These are phyloP conservation scores for Bovichtus variegatus DNA, from an alignment of 2,797 vertebrate species.

Conservation along the genomic window DNA sequence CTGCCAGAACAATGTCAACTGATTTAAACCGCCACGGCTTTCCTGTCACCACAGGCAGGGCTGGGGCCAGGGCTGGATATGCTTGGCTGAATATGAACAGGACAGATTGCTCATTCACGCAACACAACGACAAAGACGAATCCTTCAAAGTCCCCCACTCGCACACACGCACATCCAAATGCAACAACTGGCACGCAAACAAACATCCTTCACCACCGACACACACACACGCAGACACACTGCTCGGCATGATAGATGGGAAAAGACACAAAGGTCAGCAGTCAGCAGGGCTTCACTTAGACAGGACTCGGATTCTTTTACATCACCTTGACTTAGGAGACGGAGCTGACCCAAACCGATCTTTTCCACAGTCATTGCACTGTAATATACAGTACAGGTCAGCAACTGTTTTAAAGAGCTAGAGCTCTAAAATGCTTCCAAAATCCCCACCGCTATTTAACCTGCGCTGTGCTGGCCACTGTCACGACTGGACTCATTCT, in stretches of 20 bases:
- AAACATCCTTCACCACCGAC: conserved; percentile 43
- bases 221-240: conserved; percentile 23
- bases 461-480: conserved; percentile 11
- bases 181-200: conserved; percentile 58
- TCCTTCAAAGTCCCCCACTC: conserved; percentile 70
- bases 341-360: conserved; percentile 72
- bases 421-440: conserved; percentile 32
- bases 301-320: conserved; percentile 79
- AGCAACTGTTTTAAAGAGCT: conserved; percentile 69
- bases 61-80: conserved; percentile 61
- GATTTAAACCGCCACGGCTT: conserved; percentile 78
- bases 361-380: conserved; percentile 60
- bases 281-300: conserved; percentile 80
- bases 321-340: conserved; percentile 82
- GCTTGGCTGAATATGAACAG: conserved; percentile 78
- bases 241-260: conserved; percentile 74
- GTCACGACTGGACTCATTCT: conserved; percentile 7
- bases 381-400: conserved; percentile 62
- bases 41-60: conserved; percentile 69
- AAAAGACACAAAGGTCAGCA: conserved; percentile 82
- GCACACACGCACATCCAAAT: conserved; percentile 56
- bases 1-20: conserved; percentile 78
- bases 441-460: conserved; percentile 31
- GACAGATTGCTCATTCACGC: conserved; percentile 76
- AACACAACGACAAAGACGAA: conserved; percentile 73